phyloP scores from a whole-genome alignment of 2,113 vertebrate genomes.

The Sprattus sprattus region DNA sequence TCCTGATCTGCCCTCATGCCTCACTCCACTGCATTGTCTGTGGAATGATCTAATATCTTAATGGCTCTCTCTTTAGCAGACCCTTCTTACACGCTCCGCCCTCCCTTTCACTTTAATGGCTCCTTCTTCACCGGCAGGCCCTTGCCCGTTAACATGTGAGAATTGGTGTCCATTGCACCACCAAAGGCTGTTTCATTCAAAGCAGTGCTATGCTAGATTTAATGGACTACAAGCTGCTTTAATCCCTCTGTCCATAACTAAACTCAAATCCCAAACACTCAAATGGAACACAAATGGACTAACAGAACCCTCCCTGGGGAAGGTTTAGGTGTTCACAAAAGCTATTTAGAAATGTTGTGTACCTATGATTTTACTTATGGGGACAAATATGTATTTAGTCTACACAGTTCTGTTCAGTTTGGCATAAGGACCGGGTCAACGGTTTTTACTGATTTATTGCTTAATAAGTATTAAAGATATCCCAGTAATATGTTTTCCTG shows the following conservation, averaged over 20 bases:
- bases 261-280: not conserved
- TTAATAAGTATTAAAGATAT: too few species aligned
- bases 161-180: not conserved
- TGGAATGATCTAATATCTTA: not conserved
- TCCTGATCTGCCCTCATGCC: not conserved
- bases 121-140: not conserved
- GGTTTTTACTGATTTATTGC: too few species aligned
- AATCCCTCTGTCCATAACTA: not conserved
- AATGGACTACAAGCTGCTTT: not conserved
- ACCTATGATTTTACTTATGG: too few species aligned
- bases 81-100: not conserved
- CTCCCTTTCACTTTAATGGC: not conserved
- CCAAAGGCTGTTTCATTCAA: not conserved
- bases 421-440: too few species aligned
- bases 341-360: too few species aligned
- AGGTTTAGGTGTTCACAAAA: too few species aligned
- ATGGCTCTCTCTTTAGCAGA: not conserved
- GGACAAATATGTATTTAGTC: too few species aligned
- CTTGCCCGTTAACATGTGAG: not conserved
- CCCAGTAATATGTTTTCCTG: too few species aligned
- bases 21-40: not conserved
- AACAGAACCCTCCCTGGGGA: too few species aligned
- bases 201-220: not conserved
- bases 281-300: not conserved
- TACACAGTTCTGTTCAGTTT: too few species aligned